Evolutionary conservation across 2,113 vertebrate species (phyloP).

Genomic region (Arenaria interpres): DNA sequence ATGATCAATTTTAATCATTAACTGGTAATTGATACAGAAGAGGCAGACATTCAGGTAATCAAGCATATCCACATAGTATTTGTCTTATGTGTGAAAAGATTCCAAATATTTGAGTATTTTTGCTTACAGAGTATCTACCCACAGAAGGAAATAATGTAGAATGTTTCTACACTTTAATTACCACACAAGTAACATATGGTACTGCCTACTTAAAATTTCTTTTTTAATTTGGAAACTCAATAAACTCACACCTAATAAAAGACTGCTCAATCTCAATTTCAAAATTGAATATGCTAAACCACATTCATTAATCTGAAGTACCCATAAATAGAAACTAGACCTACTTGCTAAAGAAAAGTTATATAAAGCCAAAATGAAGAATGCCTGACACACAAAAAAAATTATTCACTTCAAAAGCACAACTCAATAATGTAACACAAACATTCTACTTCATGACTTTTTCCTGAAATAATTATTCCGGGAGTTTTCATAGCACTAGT

Average conservation of each 20-base stretch:
- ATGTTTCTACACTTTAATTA: slow-evolving; percentile 22
- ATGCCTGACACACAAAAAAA: background rate
- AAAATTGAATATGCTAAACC: background rate
- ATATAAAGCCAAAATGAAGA: background rate
- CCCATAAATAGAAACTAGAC: background rate
- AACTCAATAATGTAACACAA: background rate
- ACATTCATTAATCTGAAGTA: background rate
- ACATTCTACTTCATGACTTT: background rate
- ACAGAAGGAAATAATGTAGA: background rate
- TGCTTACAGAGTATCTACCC: background rate
- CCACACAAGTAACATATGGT: slow-evolving; percentile 26
- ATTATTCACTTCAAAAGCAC: background rate
- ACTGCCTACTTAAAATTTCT: background rate
- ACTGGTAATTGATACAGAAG: background rate
- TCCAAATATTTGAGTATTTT: slow-evolving; percentile 20
- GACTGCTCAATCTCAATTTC: background rate
- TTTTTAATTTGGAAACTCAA: slow-evolving; percentile 9
- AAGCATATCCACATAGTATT: background rate
- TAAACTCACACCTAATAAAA: slow-evolving; percentile 20
- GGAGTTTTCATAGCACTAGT: background rate
- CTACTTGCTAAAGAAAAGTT: background rate
- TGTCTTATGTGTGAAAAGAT: background rate
- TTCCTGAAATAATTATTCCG: background rate
- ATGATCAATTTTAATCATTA: background rate
- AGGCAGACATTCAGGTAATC: background rate